A percentile compares a stretch with the other conserved stretches of the same genome.
phyloP scores from a whole-genome alignment of 2,113 vertebrate species.

The Turnix velox region DNA sequence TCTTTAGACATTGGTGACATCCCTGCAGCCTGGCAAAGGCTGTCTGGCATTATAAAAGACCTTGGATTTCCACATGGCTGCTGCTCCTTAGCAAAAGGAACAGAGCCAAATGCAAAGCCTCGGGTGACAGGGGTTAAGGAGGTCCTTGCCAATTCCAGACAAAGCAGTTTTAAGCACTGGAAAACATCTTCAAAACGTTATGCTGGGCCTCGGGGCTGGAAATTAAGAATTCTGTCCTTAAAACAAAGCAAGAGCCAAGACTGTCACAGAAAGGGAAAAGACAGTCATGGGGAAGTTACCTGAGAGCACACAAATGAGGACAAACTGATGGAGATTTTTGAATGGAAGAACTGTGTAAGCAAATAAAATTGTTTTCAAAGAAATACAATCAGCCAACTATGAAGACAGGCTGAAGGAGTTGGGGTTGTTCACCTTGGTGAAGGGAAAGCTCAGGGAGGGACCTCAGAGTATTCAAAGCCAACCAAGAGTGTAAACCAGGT shows the following conservation, averaged over 20 bases:
- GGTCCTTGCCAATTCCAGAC: slow-evolving; percentile 31
- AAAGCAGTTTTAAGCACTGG: slow-evolving; percentile 29
- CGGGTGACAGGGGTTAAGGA: slow-evolving; percentile 26
- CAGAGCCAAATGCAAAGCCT: slow-evolving; percentile 42
- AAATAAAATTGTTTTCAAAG: background rate
- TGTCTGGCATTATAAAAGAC: slow-evolving; percentile 46
- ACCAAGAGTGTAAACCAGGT: background rate
- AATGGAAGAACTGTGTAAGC: no score
- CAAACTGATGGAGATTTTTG: background rate
- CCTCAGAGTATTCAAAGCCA: background rate
- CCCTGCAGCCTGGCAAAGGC: slow-evolving; percentile 16
- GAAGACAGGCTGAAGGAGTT: no score
- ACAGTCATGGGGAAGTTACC: background rate
- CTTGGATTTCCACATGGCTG: slow-evolving; percentile 58
- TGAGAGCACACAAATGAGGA: background rate
- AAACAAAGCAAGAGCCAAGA: background rate
- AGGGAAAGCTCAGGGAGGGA: no score
- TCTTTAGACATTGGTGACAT: slow-evolving; percentile 43
- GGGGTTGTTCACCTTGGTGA: no score
- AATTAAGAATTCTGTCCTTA: slow-evolving; percentile 11
- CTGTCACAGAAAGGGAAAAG: background rate
- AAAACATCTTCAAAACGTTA: slow-evolving; percentile 20
- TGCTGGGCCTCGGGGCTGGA: background rate
- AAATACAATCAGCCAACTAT: background rate
- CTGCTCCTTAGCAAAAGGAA: slow-evolving; percentile 40